Evolutionary conservation across 2,113 vertebrate genomes (phyloP), one percentile per base, ranked within the genome.

Genomic region (Phylloscopus whistleri): DNA sequence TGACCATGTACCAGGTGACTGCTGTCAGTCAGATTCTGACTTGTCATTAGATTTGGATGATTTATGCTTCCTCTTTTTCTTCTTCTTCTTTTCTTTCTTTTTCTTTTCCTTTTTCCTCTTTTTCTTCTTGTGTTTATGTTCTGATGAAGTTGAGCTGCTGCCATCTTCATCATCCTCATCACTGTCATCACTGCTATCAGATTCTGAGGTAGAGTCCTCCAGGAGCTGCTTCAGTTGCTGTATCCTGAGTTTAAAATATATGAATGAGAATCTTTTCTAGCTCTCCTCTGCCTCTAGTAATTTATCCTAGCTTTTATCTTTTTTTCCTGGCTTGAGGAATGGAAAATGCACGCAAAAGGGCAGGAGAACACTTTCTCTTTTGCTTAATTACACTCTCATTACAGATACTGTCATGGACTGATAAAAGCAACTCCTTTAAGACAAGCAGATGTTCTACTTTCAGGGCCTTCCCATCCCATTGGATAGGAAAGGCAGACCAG

Each of bases 171-270:
- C 98, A 64, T 98, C 70, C 9, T 90, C 84, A 70, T 84, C 87
- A 24, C 94, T 93, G 39, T 89, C 72, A 48, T 92, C 85, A 39
- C 97, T 97, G 64, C 96, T 97, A 51, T 97, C 97, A 35, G 98
- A 98, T 80, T 98, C 98, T 26, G 99, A 99, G 76, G 98, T 99
- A 84, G 98, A 98, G 91, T 99, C 99, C 82, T 99, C 98, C 35
- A 99, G 98, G 51, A 99, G 98, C 95, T 99, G 98, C 94, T 98
- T 99, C 66, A 99, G 96, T 91, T 99, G 99, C 97, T 99, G 98
- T 96, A 99, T 99, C 97, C 99, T 99, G 87, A 59, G 94, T 75
- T 81, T 69, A 88, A 89, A 95, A 88, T 53, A 89, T 1, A 18
- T 35, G 18, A 79, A 60, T 90, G 4, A 95, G 73, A 92, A 94